A percentile compares a stretch with the other conserved stretches of the same genome.
Evolutionary conservation across 2,797 vertebrate species (phyloP).

Genomic region (Lagorchestes hirsutus): DNA sequence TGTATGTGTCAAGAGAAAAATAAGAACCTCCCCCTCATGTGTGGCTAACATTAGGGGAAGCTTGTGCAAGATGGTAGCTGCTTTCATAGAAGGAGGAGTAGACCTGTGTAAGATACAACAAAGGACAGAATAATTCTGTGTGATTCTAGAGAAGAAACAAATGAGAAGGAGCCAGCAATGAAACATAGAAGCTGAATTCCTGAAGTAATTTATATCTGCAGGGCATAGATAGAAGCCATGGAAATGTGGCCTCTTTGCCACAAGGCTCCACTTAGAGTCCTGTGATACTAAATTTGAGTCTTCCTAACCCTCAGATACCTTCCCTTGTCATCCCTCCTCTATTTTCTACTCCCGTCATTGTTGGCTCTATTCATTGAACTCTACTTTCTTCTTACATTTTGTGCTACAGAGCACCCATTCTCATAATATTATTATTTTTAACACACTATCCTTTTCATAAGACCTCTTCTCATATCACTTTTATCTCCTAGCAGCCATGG

Average conservation of each 20-base stretch:
- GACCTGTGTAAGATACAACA: not conserved
- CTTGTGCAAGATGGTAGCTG: not conserved
- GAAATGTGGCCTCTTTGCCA: too few species aligned
- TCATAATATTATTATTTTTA: not conserved
- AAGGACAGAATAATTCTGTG: not conserved
- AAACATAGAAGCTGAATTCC: too few species aligned
- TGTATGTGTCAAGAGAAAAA: not conserved
- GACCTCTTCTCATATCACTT: not conserved
- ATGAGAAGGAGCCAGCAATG: not conserved
- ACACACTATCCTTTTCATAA: not conserved
- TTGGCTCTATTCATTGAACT: not conserved
- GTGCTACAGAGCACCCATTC: not conserved
- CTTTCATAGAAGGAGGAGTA: not conserved
- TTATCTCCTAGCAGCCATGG: not conserved
- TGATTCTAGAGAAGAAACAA: not conserved
- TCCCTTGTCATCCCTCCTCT: not conserved
- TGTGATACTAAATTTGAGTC: not conserved
- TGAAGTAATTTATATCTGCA: too few species aligned
- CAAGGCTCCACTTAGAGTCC: too few species aligned
- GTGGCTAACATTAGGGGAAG: not conserved
- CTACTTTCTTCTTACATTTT: not conserved
- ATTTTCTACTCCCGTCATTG: not conserved
- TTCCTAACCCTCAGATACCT: not conserved
- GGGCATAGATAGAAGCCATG: too few species aligned
- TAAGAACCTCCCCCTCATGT: not conserved